These are phyloP conservation scores for Bovichtus variegatus DNA, from an alignment of 2,797 vertebrate species.

Conservation along the genomic window DNA sequence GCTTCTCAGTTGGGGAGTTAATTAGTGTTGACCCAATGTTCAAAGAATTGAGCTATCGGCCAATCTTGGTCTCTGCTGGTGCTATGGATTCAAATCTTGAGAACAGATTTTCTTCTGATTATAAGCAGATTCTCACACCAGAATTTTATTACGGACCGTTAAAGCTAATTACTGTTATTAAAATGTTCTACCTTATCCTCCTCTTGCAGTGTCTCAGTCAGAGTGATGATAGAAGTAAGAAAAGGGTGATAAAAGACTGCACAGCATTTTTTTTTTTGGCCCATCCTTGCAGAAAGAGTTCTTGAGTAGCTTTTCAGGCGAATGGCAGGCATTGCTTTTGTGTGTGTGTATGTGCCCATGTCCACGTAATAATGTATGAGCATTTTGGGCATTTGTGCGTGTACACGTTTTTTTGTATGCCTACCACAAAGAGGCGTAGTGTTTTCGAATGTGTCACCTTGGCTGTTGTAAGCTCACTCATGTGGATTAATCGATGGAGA, in stretches of 20 bases:
- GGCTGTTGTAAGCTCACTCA: constrained; percentile 51
- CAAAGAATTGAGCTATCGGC: constrained; percentile 4
- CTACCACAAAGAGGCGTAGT: not conserved
- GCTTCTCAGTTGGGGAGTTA: constrained; percentile 45
- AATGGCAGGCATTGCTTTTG: not conserved
- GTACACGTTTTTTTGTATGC: constrained; percentile 1
- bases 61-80: constrained; percentile 1
- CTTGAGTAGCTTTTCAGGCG: constrained; percentile 41
- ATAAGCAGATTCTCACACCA: constrained; percentile 17
- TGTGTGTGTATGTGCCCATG: not conserved
- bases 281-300: constrained; percentile 58
- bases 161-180: constrained; percentile 32
- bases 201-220: constrained; percentile 1
- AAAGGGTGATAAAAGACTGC: constrained; percentile 18
- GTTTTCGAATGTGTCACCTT: constrained; percentile 47
- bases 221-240: constrained; percentile 2
- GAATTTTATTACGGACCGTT: constrained; percentile 8
- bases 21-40: constrained; percentile 52
- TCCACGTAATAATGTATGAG: constrained; percentile 20
- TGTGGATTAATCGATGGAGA: constrained; percentile 60
- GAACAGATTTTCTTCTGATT: constrained; percentile 33
- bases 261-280: constrained; percentile 43
- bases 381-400: constrained; percentile 9
- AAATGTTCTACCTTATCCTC: constrained; percentile 13
- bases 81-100: constrained; percentile 28